Conservation (phyloP, 2,113 vertebrate species). For the Petromus typicus region DNA sequence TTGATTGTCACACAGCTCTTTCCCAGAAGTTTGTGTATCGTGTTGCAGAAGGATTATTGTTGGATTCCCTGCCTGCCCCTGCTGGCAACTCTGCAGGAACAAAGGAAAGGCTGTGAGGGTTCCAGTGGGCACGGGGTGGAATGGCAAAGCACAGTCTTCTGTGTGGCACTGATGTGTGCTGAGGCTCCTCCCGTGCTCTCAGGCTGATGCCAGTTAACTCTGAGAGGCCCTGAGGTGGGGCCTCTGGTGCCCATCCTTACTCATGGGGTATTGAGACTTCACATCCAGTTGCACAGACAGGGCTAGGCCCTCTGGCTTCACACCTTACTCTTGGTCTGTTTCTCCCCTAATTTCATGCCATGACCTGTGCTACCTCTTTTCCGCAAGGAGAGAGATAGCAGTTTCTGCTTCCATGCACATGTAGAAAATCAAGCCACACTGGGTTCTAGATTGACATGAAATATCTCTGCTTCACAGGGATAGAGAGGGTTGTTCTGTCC, state of each 20-base stretch:
- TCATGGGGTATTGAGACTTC: not conserved
- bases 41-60: not conserved
- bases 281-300: rapidly evolving
- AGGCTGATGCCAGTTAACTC: too few species aligned
- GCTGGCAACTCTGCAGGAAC: not conserved
- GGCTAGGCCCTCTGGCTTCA: not conserved
- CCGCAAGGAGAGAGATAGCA: not conserved
- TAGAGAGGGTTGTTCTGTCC: rapidly evolving
- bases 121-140: not conserved
- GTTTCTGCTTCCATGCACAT: not conserved
- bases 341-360: not conserved
- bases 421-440: not conserved
- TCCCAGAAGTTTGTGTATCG: not conserved
- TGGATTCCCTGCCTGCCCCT: not conserved
- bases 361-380: not conserved
- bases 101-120: not conserved
- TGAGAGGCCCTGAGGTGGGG: not conserved
- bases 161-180: not conserved
- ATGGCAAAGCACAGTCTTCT: not conserved
- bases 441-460: not conserved
- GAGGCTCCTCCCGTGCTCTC: not conserved
- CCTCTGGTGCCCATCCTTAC: not conserved
- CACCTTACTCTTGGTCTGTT: not conserved
- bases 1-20: not conserved
- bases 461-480: not conserved